Conservation (phyloP, 1,140 invertebrate species). For the Ectropis grisescens region DNA sequence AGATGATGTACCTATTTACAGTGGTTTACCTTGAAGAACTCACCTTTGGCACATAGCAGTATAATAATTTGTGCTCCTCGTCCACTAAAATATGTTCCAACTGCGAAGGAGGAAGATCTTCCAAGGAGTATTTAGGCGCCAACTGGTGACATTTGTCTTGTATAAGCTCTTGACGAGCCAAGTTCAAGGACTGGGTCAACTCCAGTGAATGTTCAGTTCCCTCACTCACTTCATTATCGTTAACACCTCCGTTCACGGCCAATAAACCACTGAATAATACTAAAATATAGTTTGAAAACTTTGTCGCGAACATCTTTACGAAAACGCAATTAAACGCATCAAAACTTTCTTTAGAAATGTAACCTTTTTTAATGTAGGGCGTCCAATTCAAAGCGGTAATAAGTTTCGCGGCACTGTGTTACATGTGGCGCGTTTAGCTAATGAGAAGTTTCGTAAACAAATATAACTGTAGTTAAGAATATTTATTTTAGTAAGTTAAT, state of each 20-base stretch:
- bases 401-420: neutral
- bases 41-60: slow-evolving; percentile 95
- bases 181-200: slow-evolving; percentile 72
- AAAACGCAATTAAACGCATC: slow-evolving; percentile 20
- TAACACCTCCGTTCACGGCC: slow-evolving; percentile 29
- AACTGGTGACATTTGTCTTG: slow-evolving; percentile 76
- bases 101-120: slow-evolving; percentile 66
- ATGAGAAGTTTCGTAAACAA: no score
- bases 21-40: slow-evolving; percentile 46
- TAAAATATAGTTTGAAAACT: slow-evolving; percentile 15
- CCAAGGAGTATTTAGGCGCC: slow-evolving; percentile 33
- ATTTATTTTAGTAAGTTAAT: no score
- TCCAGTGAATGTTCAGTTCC: slow-evolving; percentile 71
- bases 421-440: no score
- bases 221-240: slow-evolving; percentile 37
- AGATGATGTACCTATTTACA: no score
- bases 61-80: slow-evolving; percentile 84
- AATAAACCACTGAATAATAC: slow-evolving; percentile 34
- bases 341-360: slow-evolving; percentile 43
- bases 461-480: no score
- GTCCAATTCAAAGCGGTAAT: slow-evolving; percentile 9
- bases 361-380: slow-evolving; percentile 37
- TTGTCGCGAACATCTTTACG: slow-evolving; percentile 39
- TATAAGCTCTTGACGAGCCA: slow-evolving; percentile 77
- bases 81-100: slow-evolving; percentile 86